phyloP scores from a whole-genome alignment of 2,113 vertebrate genomes.

The Lanius collurio region DNA sequence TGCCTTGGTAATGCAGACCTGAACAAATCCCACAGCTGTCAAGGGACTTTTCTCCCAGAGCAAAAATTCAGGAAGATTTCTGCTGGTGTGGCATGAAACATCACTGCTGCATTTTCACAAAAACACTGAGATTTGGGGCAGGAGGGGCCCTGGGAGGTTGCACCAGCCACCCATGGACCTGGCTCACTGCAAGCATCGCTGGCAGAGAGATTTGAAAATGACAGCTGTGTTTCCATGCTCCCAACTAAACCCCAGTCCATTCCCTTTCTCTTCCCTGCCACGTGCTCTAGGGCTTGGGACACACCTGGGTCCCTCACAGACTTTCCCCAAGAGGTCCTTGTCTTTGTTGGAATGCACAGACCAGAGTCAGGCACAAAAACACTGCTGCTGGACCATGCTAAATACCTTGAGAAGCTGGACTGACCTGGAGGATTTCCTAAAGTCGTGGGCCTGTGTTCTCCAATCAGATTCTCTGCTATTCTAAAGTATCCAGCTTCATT shows the following conservation, averaged over 20 bases:
- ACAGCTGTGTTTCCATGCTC: not conserved
- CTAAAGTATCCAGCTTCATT: not conserved
- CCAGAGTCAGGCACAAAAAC: not conserved
- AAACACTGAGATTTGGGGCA: not conserved
- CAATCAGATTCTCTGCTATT: not conserved
- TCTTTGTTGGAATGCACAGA: not conserved
- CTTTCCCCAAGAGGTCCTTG: not conserved
- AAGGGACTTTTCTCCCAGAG: not conserved
- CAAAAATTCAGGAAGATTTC: not conserved
- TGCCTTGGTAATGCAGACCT: not conserved
- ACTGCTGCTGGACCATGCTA: not conserved
- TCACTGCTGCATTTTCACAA: not conserved
- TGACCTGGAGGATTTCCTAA: not conserved
- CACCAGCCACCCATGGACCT: not conserved
- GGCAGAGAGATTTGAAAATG: not conserved
- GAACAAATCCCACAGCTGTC: not conserved
- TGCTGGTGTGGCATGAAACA: not conserved
- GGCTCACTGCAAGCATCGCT: not conserved
- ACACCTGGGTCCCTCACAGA: not conserved
- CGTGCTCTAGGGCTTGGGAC: not conserved
- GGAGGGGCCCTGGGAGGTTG: not conserved
- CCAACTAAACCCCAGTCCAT: not conserved
- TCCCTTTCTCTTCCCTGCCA: not conserved
- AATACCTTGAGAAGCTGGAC: not conserved
- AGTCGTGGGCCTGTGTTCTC: not conserved